phyloP scores from a whole-genome alignment of 2,888 invertebrate species.

The Stenotaenia linearis region DNA sequence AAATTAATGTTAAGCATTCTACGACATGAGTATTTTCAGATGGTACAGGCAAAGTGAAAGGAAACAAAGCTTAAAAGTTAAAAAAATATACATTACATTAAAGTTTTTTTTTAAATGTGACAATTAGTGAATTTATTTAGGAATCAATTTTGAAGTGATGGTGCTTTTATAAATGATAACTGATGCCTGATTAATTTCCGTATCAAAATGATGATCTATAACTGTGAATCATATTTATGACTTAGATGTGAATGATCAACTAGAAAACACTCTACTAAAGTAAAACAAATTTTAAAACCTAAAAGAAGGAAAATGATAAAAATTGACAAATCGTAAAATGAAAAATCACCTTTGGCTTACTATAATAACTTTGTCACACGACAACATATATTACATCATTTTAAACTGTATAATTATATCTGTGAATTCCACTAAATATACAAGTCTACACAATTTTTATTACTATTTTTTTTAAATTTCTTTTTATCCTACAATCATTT shows the following conservation, averaged over 20 bases:
- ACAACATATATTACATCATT: constrained; percentile 1
- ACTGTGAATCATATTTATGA: background rate
- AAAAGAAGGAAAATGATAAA: background rate
- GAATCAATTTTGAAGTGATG: background rate
- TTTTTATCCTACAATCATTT: background rate
- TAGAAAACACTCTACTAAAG: background rate
- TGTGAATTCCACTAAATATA: constrained; percentile 4
- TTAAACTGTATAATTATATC: background rate
- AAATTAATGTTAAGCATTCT: background rate
- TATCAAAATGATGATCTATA: background rate
- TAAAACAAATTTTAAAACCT: background rate
- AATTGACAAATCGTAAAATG: background rate
- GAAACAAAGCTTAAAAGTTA: background rate
- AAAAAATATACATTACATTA: background rate
- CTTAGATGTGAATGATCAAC: background rate
- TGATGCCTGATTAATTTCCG: background rate
- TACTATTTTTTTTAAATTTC: background rate
- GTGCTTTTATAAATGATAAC: background rate
- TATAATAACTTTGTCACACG: background rate
- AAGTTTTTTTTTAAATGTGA: background rate
- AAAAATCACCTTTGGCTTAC: background rate
- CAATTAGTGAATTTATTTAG: background rate
- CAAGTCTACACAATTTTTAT: background rate
- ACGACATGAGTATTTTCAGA: background rate
- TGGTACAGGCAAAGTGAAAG: background rate